Conservation (phyloP, 2,797 vertebrate species). For the Dromococcyx pavoninus region DNA sequence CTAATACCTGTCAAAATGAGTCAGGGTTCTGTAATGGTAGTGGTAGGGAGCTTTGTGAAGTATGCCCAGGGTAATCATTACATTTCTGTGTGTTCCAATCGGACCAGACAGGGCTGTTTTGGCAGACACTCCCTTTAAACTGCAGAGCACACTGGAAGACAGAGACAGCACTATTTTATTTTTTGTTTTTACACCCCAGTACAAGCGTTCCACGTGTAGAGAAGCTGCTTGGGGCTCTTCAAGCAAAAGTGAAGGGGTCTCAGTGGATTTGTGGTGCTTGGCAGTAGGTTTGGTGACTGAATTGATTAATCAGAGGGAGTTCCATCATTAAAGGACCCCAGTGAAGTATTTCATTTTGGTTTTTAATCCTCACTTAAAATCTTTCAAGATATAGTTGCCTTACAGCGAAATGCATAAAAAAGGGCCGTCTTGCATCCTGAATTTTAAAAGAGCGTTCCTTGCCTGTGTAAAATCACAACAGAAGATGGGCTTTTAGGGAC, state of each 20-base stretch:
- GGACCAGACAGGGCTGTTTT: constrained; percentile 38
- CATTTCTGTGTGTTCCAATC: neutral
- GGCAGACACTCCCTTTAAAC: constrained; percentile 20
- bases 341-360: neutral
- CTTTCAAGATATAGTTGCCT: neutral
- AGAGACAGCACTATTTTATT: constrained; percentile 24
- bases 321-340: neutral
- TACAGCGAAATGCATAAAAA: neutral
- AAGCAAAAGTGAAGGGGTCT: constrained; percentile 4
- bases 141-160: neutral
- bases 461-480: neutral
- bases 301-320: constrained; percentile 32
- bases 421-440: neutral
- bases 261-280: neutral
- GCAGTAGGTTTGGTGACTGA: neutral
- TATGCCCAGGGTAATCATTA: constrained; percentile 28
- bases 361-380: constrained; percentile 17
- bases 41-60: constrained; percentile 26
- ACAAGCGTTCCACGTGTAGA: neutral
- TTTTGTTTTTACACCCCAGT: constrained; percentile 18
- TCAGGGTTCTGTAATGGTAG: constrained; percentile 40
- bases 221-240: neutral
- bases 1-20: constrained; percentile 60
- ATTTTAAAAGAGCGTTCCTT: neutral
- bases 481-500: neutral